These are phyloP conservation scores for Aleiodes alternator DNA, from an alignment of 2,888 invertebrate genomes.

Conservation along the genomic window DNA sequence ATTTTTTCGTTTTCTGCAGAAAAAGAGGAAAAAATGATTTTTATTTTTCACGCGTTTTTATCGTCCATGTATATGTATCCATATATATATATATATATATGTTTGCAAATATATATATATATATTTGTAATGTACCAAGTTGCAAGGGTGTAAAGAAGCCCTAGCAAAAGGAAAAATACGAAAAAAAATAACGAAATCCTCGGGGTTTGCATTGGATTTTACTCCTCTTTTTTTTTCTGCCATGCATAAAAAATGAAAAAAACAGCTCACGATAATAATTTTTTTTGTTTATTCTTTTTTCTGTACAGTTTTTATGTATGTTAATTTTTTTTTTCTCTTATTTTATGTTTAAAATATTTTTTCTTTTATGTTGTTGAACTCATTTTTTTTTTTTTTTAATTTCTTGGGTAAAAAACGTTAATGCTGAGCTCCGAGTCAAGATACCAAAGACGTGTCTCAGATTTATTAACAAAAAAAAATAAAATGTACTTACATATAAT, in stretches of 20 bases:
- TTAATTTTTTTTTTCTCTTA: background rate
- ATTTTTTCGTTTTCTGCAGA: too few species aligned
- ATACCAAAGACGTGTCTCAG: slow-evolving; percentile 72
- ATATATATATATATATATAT: slow-evolving; percentile 50
- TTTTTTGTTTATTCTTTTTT: slow-evolving; percentile 24
- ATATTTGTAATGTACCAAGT: slow-evolving; percentile 51
- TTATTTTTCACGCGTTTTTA: slow-evolving; percentile 45
- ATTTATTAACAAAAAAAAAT: slow-evolving; percentile 63
- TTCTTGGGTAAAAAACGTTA: slow-evolving; percentile 10
- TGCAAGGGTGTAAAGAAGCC: slow-evolving; percentile 41
- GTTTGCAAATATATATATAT: too few species aligned
- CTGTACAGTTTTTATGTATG: slow-evolving; percentile 19
- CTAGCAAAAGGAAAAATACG: slow-evolving; percentile 10
- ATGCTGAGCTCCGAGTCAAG: slow-evolving; percentile 61
- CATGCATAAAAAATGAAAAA: background rate
- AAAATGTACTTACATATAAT: slow-evolving; percentile 68
- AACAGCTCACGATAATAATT: slow-evolving; percentile 34
- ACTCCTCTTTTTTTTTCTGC: background rate
- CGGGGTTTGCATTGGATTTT: slow-evolving; percentile 25
- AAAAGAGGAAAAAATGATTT: background rate
- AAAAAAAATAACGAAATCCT: slow-evolving; percentile 24
- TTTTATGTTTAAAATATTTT: slow-evolving; percentile 1
- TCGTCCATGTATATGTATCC: slow-evolving; percentile 50
- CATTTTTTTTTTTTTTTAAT: slow-evolving; percentile 14
- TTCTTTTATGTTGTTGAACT: slow-evolving; percentile 34